A percentile compares a stretch with the other conserved stretches of the same genome.
Conservation (phyloP, 1,140 invertebrate species). For the Bathynomus jamesi region DNA sequence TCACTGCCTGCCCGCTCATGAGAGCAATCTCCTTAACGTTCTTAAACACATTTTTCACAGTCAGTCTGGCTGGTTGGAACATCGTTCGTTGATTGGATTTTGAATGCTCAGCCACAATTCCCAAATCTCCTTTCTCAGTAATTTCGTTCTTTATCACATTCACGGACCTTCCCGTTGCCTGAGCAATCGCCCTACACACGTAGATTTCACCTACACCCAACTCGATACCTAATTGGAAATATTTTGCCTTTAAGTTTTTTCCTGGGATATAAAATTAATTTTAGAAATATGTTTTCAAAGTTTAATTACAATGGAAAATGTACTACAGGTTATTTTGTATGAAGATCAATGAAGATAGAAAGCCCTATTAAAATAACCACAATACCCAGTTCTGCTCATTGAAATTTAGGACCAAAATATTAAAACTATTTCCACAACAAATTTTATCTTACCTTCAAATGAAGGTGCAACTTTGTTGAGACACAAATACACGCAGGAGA, state of each 20-base stretch:
- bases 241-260: no score
- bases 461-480: conserved; percentile 62
- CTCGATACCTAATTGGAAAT: conserved; percentile 58
- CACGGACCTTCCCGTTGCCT: conserved; percentile 77
- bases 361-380: no score
- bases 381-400: no score
- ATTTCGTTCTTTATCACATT: conserved; percentile 79
- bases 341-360: no score
- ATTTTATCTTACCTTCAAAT: conserved; percentile 32
- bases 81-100: conserved; percentile 82
- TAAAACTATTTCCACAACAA: no score
- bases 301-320: neutral
- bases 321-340: no score
- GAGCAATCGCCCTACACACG: conserved; percentile 88
- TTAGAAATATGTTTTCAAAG: neutral
- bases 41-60: conserved; percentile 61
- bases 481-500: conserved; percentile 86
- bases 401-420: no score
- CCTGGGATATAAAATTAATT: conserved; percentile 50
- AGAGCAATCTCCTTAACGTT: conserved; percentile 84
- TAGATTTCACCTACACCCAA: conserved; percentile 89
- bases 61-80: conserved; percentile 53
- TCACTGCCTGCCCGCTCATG: conserved; percentile 69
- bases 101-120: conserved; percentile 84
- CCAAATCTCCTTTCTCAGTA: conserved; percentile 75